A percentile compares a stretch with the other conserved stretches of the same genome.
Evolutionary conservation across 2,797 vertebrate species (phyloP).

Genomic region (Xenentodon cancila): DNA sequence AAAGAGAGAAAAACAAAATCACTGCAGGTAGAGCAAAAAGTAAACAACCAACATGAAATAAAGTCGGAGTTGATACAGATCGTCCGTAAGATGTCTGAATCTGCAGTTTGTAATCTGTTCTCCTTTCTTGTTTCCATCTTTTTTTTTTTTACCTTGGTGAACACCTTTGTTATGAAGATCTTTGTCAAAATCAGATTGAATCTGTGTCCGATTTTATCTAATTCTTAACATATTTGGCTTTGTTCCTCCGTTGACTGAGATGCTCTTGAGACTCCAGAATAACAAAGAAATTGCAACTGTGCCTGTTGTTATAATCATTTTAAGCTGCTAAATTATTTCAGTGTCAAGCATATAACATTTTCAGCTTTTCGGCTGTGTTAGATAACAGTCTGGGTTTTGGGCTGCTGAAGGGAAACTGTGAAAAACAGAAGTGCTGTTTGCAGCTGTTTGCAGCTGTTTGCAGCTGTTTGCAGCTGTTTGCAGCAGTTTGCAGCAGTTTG

Average conservation of each 20-base stretch:
- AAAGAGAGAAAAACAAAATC: not conserved
- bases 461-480: too few relatives aligned
- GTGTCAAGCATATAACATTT: too few relatives aligned
- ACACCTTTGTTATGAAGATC: slow-evolving; percentile 10
- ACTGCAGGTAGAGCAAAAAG: not conserved
- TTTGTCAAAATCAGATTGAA: slow-evolving; percentile 15
- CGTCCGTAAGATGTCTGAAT: slow-evolving; percentile 2
- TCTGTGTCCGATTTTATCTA: not conserved
- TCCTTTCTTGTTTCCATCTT: slow-evolving; percentile 10
- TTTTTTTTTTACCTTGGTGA: slow-evolving; percentile 9
- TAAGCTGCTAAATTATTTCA: too few relatives aligned
- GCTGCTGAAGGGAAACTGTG: too few relatives aligned
- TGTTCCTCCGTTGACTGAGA: not conserved
- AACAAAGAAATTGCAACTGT: too few relatives aligned
- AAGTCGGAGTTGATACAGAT: slow-evolving; percentile 13
- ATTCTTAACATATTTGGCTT: not conserved
- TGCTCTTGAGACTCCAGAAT: not conserved
- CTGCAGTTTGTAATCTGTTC: slow-evolving; percentile 2
- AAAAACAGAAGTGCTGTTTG: too few relatives aligned
- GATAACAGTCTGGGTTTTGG: too few relatives aligned
- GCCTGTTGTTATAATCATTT: too few relatives aligned
- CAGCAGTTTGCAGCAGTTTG: too few relatives aligned
- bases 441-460: too few relatives aligned
- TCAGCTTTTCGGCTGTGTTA: too few relatives aligned
- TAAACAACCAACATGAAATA: too few relatives aligned